Evolutionary conservation across 2,888 invertebrate species (phyloP), one percentile per base, ranked within the genome.

Genomic region (Cecidostiba fungosa): DNA sequence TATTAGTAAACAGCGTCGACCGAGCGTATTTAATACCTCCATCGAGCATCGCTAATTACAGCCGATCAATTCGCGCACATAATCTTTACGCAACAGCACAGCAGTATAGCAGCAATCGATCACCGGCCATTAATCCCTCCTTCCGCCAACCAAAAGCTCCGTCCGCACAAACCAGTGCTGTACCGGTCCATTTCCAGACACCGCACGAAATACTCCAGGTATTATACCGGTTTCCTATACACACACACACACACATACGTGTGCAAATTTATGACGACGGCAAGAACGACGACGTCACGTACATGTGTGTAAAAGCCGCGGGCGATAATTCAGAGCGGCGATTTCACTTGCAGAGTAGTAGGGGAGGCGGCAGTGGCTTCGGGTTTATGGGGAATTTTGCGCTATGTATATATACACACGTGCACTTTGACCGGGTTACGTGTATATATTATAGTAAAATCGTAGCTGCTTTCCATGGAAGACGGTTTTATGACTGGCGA

Each of bases 151-250:
- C 66, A 29, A 26, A 66, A 66, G 66, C 66, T 59, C 54, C 23
- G 1, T 10, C 59, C 16, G 50, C 50, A 19, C 23, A n/a, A n/a
- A 16, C 54, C 54, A n/a, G 23, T 12, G 12, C 16, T 23, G 3
- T 26, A n/a, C 66, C 26, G 66, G 66, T 66, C 66, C 66, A 66
- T 66, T 66, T 29, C 29, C 23, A 26, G 23, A 23, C 54, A 54
- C 54, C 54, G 62, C 62, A 19, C 16, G 54, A 59, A 59, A 59
- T 59, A n/a, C 66, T 66, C 66, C 1, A 26, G 66, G 26, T 66
- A 26, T 2, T 29, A n/a, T 62, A 62, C 81, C 82, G 82, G 79
- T 85, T 87, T 84, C 77, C 85, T 50, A 16, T 6, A 19, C n/a
- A 5, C 19, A 29, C 47, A 50, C 69, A 79, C 32, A 50, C 69